phyloP scores from a whole-genome alignment of 2,113 vertebrate genomes.

The Scopus umbretta region DNA sequence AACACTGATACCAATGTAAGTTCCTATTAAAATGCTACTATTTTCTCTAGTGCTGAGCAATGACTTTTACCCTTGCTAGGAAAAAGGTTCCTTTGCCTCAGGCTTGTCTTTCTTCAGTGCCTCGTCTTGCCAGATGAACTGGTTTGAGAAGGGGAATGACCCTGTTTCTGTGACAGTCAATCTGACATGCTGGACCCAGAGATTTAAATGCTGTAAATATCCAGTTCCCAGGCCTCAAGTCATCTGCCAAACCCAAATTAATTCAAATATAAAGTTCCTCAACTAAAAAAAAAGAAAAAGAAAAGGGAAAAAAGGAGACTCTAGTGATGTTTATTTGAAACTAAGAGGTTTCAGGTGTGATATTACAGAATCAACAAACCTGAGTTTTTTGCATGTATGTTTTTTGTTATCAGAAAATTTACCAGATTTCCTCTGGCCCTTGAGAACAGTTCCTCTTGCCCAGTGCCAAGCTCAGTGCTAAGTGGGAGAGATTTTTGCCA shows the following conservation, averaged over 20 bases:
- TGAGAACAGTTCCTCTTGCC: background rate
- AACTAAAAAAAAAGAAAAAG: rapidly evolving
- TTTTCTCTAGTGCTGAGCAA: background rate
- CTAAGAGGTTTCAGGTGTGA: background rate
- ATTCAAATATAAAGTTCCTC: background rate
- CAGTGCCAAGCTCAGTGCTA: background rate
- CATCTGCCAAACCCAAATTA: background rate
- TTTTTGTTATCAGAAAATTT: background rate
- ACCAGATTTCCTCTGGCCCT: background rate
- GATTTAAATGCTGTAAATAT: background rate
- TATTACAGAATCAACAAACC: background rate
- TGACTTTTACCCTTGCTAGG: background rate
- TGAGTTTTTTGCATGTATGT: background rate
- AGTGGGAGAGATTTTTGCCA: background rate
- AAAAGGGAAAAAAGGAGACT: background rate
- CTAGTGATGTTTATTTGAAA: background rate
- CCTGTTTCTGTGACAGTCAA: background rate
- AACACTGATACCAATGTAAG: background rate
- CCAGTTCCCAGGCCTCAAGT: background rate
- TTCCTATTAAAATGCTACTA: rapidly evolving
- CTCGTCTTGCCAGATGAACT: background rate
- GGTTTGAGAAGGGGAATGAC: background rate
- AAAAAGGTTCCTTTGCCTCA: background rate
- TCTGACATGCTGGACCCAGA: background rate
- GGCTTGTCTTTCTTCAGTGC: background rate